Evolutionary conservation across 2,113 vertebrate species (phyloP).

Genomic region (Jaculus jaculus): DNA sequence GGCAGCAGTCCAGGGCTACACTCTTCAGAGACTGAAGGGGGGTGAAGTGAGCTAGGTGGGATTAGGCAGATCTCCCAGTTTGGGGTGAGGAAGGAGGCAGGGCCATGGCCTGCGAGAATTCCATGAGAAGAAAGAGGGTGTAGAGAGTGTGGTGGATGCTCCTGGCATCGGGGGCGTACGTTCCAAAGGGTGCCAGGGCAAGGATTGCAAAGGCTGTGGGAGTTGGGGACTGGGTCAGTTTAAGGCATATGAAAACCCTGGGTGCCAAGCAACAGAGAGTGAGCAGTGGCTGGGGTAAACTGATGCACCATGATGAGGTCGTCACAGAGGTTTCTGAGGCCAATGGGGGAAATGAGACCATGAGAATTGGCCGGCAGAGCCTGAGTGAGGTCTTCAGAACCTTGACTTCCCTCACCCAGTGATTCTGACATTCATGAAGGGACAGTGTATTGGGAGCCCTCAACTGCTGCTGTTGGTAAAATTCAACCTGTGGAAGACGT

Average conservation of each 20-base stretch:
- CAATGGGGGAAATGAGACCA: background rate
- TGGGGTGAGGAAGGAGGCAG: background rate
- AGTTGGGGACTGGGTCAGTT: background rate
- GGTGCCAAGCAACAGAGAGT: background rate
- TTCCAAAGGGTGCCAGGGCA: background rate
- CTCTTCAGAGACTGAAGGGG: background rate
- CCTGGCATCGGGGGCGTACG: background rate
- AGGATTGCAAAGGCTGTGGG: background rate
- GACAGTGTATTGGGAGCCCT: background rate
- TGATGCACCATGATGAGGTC: too few species aligned
- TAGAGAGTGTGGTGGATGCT: background rate
- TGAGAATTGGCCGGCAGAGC: background rate
- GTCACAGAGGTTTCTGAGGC: background rate
- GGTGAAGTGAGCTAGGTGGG: background rate
- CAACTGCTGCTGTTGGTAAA: accelerated
- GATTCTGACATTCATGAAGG: background rate
- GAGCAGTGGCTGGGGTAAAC: background rate
- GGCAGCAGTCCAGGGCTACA: accelerated
- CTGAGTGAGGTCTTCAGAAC: background rate
- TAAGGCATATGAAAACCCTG: too few species aligned
- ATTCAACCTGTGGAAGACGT: background rate
- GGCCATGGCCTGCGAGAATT: background rate
- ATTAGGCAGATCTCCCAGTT: background rate
- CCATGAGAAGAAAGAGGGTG: background rate
- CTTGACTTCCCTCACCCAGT: background rate